phyloP scores from a whole-genome alignment of 2,797 vertebrate genomes.

The Selene dorsalis region DNA sequence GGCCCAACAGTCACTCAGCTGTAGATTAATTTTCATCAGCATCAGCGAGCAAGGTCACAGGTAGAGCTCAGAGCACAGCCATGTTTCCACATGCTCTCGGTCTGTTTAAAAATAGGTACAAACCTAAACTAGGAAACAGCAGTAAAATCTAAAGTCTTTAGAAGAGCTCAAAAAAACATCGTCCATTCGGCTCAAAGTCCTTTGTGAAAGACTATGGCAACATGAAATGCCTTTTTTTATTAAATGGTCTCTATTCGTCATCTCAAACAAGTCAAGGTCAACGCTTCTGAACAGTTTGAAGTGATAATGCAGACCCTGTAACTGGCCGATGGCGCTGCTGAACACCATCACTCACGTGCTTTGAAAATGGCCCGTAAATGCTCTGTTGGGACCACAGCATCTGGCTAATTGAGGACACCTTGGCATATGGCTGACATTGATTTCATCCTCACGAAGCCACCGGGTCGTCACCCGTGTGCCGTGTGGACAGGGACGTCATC shows the following conservation, averaged over 20 bases:
- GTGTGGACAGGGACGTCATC: neutral
- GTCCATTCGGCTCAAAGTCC: neutral
- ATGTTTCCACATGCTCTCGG: neutral
- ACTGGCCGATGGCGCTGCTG: constrained; percentile 5
- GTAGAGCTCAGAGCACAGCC: neutral
- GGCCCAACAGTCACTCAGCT: constrained; percentile 7
- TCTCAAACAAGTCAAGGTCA: constrained; percentile 36
- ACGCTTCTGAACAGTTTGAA: constrained; percentile 19
- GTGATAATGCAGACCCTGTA: constrained; percentile 9
- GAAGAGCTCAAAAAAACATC: constrained; percentile 7
- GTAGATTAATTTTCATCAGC: constrained; percentile 28
- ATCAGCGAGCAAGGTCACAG: constrained; percentile 1
- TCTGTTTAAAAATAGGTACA: neutral
- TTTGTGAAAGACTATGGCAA: constrained; percentile 2
- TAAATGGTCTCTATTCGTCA: constrained; percentile 16
- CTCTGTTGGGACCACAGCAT: constrained; percentile 32
- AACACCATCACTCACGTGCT: constrained; percentile 29
- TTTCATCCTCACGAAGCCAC: constrained; percentile 26
- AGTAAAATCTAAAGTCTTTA: constrained; percentile 11
- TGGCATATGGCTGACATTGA: constrained; percentile 33
- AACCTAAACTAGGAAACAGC: neutral
- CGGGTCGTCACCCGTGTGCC: constrained; percentile 31
- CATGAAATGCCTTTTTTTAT: constrained; percentile 4
- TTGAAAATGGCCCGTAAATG: constrained; percentile 41
- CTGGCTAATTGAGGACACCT: constrained; percentile 52